Evolutionary conservation across 1,140 invertebrate species (phyloP).

Genomic region (Drosophila biarmipes): DNA sequence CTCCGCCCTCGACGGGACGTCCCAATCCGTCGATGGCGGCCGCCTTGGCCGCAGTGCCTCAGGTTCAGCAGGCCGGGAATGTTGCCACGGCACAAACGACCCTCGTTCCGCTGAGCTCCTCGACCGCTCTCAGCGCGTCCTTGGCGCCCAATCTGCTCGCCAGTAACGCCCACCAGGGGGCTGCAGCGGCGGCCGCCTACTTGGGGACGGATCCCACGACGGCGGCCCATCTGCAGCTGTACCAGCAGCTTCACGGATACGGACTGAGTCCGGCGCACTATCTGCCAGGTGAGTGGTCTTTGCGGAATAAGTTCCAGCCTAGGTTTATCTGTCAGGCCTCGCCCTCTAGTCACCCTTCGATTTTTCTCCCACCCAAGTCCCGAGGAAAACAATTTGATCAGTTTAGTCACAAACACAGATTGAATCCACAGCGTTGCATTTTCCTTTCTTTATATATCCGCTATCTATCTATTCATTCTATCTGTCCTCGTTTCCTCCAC

Average conservation of each 20-base stretch:
- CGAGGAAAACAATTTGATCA: not conserved
- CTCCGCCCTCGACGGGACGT: conserved; percentile 48
- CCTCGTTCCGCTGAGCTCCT: conserved; percentile 53
- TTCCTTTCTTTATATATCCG: conserved; percentile 24
- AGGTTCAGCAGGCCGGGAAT: conserved; percentile 44
- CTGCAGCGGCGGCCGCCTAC: conserved; percentile 47
- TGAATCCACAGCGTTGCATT: conserved; percentile 39
- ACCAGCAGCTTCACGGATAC: conserved; percentile 91
- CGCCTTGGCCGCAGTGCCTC: conserved; percentile 61
- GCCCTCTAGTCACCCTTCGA: not conserved
- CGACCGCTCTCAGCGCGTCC: conserved; percentile 49
- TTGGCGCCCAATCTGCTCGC: conserved; percentile 50
- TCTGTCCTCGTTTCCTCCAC: conserved; percentile 40
- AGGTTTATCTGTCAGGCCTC: conserved; percentile 6
- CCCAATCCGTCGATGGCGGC: conserved; percentile 69
- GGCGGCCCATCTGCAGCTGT: conserved; percentile 87
- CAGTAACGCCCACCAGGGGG: conserved; percentile 45
- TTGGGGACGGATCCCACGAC: conserved; percentile 56
- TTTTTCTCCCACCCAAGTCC: not conserved
- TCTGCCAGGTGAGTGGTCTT: conserved; percentile 85
- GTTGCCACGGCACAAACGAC: conserved; percentile 47
- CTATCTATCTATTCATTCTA: conserved; percentile 43
- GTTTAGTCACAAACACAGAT: conserved; percentile 45
- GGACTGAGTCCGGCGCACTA: conserved; percentile 91
- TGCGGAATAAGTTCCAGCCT: not conserved